These are phyloP conservation scores for Heliconius erato DNA, from an alignment of 2,888 invertebrate genomes.

Conservation along the genomic window DNA sequence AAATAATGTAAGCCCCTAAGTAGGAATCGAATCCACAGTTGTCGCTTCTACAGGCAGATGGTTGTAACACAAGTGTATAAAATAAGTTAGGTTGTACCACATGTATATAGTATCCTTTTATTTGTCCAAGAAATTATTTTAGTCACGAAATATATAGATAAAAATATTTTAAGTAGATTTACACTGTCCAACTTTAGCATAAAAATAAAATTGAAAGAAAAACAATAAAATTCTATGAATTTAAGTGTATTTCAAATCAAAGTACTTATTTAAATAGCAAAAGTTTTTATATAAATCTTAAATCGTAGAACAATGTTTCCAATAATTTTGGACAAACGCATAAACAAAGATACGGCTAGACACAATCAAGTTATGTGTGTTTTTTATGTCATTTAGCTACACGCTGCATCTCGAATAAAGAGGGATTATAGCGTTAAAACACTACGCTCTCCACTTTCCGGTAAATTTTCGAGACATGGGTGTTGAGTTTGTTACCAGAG, in stretches of 20 bases:
- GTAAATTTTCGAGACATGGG: no score
- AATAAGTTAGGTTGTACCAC: not conserved
- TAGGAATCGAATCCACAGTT: not conserved
- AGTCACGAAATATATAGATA: not conserved
- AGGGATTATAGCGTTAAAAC: not conserved
- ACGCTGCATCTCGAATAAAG: not conserved
- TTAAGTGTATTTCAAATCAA: not conserved
- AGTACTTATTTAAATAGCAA: slow-evolving; percentile 1
- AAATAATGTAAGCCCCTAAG: not conserved
- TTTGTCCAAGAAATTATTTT: not conserved
- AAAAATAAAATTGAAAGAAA: not conserved
- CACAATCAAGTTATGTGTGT: not conserved
- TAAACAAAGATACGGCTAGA: not conserved
- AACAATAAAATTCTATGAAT: not conserved
- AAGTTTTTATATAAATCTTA: slow-evolving; percentile 3
- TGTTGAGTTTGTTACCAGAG: no score
- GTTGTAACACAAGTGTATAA: not conserved
- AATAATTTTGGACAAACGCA: not conserved
- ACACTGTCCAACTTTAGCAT: not conserved
- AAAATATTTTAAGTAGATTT: not conserved
- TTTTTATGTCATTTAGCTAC: not conserved
- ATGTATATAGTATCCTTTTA: not conserved
- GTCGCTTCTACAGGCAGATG: not conserved
- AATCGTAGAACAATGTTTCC: not conserved
- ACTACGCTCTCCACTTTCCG: no score